These are phyloP conservation scores for Tiphia femorata DNA, from an alignment of 2,888 invertebrate species.

Conservation along the genomic window DNA sequence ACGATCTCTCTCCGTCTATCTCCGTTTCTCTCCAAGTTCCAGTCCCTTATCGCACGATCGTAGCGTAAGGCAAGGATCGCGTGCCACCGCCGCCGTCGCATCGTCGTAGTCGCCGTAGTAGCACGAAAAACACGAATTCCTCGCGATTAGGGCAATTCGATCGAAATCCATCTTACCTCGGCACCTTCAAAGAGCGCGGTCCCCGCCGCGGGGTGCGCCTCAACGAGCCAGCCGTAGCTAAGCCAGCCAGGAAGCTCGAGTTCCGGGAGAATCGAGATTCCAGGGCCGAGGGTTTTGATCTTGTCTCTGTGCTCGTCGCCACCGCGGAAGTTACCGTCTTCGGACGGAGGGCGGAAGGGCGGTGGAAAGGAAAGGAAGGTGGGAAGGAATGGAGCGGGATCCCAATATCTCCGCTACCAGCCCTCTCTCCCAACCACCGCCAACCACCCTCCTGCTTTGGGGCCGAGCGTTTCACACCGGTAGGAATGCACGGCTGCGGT, in stretches of 20 bases:
- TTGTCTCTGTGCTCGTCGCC: conserved; percentile 9
- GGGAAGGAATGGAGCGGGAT: neutral
- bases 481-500: conserved; percentile 41
- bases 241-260: neutral
- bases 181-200: no score
- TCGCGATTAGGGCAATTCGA: no score
- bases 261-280: conserved; percentile 29
- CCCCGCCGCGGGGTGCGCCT: no score
- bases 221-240: neutral
- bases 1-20: no score
- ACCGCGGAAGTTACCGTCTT: neutral
- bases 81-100: no score
- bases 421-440: conserved; percentile 7
- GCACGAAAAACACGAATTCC: no score
- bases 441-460: conserved; percentile 28
- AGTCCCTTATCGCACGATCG: no score
- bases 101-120: no score
- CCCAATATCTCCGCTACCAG: conserved; percentile 6
- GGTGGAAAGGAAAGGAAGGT: neutral
- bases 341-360: neutral
- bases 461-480: conserved; percentile 29
- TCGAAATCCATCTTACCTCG: no score
- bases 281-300: conserved; percentile 29
- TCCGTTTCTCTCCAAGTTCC: no score
- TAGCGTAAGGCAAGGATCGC: no score